Evolutionary conservation across 2,113 vertebrate genomes (phyloP).

Genomic region (Neolamprologus modestus): DNA sequence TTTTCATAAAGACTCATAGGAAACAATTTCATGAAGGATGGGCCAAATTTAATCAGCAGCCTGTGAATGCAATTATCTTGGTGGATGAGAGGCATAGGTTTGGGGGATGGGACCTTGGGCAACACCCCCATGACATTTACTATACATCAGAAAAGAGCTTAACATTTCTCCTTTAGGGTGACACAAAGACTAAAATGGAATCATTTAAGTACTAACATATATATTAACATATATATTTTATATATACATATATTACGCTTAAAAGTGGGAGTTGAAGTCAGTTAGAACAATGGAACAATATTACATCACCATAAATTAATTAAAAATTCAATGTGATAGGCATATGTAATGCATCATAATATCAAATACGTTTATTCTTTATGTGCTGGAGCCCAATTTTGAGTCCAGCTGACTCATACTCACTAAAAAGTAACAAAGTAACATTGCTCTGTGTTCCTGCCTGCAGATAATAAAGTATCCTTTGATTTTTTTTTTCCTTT

Average conservation of each 20-base stretch:
- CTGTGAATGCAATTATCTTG: slow-evolving; percentile 62
- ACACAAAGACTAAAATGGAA: neutral
- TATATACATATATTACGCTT: neutral
- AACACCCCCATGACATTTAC: slow-evolving; percentile 11
- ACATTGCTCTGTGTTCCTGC: neutral
- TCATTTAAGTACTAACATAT: neutral
- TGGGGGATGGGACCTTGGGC: slow-evolving; percentile 14
- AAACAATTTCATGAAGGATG: slow-evolving; percentile 67
- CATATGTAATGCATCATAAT: neutral
- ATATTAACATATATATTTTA: neutral
- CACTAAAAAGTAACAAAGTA: neutral
- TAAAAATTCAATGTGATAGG: neutral
- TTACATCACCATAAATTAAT: neutral
- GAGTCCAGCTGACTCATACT: neutral
- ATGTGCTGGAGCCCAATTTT: neutral
- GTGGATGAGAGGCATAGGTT: slow-evolving; percentile 25
- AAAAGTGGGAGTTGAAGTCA: neutral
- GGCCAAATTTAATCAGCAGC: slow-evolving; percentile 65
- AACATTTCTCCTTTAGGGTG: neutral
- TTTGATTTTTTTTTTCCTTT: neutral
- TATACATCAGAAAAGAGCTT: neutral
- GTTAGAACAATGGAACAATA: neutral
- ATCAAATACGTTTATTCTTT: neutral
- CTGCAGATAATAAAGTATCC: neutral
- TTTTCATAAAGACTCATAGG: slow-evolving; percentile 71